These are phyloP conservation scores for Ophion costatus DNA, from an alignment of 2,888 invertebrate genomes.

Conservation along the genomic window DNA sequence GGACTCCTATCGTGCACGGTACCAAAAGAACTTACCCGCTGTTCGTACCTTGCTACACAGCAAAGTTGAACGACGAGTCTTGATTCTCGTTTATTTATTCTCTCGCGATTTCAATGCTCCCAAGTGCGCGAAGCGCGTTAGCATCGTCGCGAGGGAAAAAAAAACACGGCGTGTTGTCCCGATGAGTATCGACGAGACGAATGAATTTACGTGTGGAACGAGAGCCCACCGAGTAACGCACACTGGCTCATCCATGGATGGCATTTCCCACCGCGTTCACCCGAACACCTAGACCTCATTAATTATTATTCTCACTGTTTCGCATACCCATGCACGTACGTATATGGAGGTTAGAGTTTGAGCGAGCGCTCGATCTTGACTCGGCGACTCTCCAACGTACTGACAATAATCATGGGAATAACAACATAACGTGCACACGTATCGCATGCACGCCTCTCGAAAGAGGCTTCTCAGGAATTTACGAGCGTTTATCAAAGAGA, in stretches of 20 bases:
- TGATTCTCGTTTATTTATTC: conserved; percentile 24
- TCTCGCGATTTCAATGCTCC: conserved; percentile 13
- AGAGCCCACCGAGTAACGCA: conserved; percentile 30
- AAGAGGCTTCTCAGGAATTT: background rate
- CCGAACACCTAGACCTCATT: conserved; percentile 64
- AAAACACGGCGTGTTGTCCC: conserved; percentile 10
- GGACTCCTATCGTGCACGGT: conserved; percentile 21
- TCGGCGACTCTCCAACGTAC: conserved; percentile 16
- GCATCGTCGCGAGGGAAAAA: conserved; percentile 35
- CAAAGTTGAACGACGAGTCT: conserved; percentile 36
- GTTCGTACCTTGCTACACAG: conserved; percentile 56
- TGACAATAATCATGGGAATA: conserved; percentile 45
- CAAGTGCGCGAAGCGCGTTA: background rate
- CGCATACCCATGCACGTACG: background rate
- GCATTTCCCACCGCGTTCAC: conserved; percentile 68
- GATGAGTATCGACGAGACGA: conserved; percentile 55
- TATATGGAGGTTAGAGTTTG: background rate
- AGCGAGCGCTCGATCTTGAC: conserved; percentile 54
- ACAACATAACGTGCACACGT: conserved; percentile 27
- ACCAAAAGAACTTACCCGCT: conserved; percentile 42
- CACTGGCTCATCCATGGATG: conserved; percentile 48
- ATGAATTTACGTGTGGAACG: conserved; percentile 63
- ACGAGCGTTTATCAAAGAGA: conserved; percentile 19
- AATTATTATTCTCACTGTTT: conserved; percentile 58
- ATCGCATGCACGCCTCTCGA: conserved; percentile 40